phyloP scores from a whole-genome alignment of 2,113 vertebrate species.

The Tetraodon nigroviridis region DNA sequence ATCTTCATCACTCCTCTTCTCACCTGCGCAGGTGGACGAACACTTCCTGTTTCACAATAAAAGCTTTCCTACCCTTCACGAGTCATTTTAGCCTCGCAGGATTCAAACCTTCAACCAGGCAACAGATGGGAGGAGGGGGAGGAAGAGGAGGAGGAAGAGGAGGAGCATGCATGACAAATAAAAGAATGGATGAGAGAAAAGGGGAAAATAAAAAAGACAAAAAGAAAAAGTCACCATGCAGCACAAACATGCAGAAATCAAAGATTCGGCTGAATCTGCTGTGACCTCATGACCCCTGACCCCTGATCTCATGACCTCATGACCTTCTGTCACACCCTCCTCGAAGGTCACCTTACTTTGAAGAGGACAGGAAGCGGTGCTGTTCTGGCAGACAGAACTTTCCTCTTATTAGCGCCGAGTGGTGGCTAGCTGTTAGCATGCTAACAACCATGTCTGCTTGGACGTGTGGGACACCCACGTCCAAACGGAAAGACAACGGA shows the following conservation, averaged over 20 bases:
- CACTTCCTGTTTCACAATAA: neutral
- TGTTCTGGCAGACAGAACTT: too few relatives aligned
- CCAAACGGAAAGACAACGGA: too few relatives aligned
- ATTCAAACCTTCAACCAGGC: constrained; percentile 3
- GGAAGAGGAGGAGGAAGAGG: neutral
- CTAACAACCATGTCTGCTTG: too few relatives aligned
- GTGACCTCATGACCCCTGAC: too few relatives aligned
- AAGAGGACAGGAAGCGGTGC: too few relatives aligned
- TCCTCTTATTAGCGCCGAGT: too few relatives aligned
- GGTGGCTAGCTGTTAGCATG: too few relatives aligned
- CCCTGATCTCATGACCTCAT: too few relatives aligned
- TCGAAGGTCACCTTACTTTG: too few relatives aligned
- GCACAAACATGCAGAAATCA: constrained; percentile 1
- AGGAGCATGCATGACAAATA: neutral
- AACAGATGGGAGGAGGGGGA: neutral
- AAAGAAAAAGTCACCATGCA: neutral
- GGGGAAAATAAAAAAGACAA: constrained; percentile 2
- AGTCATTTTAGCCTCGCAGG: neutral
- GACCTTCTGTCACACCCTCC: too few relatives aligned
- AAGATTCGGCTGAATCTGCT: too few relatives aligned
- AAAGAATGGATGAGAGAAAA: neutral
- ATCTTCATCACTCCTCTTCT: neutral
- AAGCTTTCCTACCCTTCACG: neutral
- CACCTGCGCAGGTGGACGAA: neutral
- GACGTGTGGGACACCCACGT: too few relatives aligned